Conservation (phyloP, 92 coral and sea anemone species). For the Micromussa lordhowensis region DNA sequence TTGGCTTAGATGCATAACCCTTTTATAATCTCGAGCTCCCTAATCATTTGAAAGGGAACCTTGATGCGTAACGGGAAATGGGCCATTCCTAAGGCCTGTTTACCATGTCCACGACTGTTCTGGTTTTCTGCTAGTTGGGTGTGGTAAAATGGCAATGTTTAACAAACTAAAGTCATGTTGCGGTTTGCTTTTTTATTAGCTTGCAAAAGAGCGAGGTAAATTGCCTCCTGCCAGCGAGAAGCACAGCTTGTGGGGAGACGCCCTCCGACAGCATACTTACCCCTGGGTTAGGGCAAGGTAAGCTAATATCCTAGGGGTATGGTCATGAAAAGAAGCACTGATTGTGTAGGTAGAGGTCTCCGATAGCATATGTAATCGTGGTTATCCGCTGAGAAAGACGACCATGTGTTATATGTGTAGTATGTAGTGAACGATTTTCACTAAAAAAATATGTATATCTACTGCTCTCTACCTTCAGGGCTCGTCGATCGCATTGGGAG, state of each 20-base stretch:
- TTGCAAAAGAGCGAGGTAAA: conserved; percentile 81
- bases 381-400: neutral
- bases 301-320: neutral
- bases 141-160: neutral
- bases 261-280: conserved; percentile 53
- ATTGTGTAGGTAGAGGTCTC: conserved; percentile 57
- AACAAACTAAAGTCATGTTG: neutral
- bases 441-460: no score
- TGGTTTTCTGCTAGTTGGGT: neutral
- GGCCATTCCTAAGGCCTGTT: no score
- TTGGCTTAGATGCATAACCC: no score
- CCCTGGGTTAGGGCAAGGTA: conserved; percentile 70
- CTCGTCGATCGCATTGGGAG: conserved; percentile 76
- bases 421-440: no score
- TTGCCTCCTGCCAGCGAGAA: conserved; percentile 73
- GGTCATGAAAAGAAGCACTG: neutral
- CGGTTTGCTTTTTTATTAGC: conserved; percentile 29
- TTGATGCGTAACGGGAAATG: no score
- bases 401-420: no score
- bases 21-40: no score
- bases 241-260: conserved; percentile 76
- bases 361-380: conserved; percentile 47
- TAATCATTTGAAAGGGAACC: no score
- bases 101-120: no score
- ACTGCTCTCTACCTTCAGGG: conserved; percentile 32